Percentiles rank a stretch among this genome's conserved stretches.
Conservation (phyloP, 2,888 invertebrate genomes). For the Arrhopalites spinosus region DNA sequence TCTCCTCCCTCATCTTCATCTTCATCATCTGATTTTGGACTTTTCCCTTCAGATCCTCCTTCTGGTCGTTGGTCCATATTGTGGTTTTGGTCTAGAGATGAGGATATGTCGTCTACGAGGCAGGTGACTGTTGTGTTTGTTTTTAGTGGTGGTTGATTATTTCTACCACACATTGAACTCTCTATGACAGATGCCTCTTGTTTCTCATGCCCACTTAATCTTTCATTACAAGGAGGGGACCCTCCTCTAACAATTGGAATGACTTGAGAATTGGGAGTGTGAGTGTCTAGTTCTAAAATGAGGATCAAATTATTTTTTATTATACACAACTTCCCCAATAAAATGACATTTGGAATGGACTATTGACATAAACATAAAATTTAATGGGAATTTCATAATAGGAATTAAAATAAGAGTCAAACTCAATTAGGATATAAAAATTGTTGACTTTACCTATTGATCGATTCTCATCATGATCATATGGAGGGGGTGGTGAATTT, state of each 20-base stretch:
- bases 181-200: conserved; percentile 18
- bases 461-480: background rate
- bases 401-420: too few species aligned
- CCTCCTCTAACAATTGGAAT: background rate
- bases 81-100: background rate
- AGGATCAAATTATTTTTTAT: too few species aligned
- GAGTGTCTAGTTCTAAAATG: too few species aligned
- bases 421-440: too few species aligned
- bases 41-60: background rate
- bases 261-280: too few species aligned
- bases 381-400: too few species aligned
- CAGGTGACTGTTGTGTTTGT: background rate
- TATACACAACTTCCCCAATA: too few species aligned
- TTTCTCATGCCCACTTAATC: conserved; percentile 25
- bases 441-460: too few species aligned
- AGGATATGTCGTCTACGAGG: background rate
- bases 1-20: background rate
- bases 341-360: background rate
- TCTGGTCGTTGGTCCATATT: background rate
- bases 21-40: background rate
- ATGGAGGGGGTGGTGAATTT: background rate
- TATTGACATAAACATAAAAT: too few species aligned
- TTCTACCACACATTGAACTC: background rate
- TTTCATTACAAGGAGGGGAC: conserved; percentile 3
- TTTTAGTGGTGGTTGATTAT: background rate